A percentile compares a stretch with the other conserved stretches of the same genome.
Evolutionary conservation across 2,113 vertebrate species (phyloP).

Genomic region (Pogonocichla stellata): DNA sequence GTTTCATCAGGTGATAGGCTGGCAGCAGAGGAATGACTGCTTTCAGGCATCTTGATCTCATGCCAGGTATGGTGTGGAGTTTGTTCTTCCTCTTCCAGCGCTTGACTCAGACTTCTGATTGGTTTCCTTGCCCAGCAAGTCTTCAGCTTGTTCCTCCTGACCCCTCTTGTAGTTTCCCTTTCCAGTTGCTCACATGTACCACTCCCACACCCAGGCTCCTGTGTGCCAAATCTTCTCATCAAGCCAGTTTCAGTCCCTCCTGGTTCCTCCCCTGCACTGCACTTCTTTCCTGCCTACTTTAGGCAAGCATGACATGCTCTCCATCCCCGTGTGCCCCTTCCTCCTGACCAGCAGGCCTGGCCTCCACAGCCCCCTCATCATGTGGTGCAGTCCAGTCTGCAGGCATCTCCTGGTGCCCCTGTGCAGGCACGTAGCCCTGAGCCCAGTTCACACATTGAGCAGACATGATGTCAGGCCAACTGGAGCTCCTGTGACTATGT

Average conservation of each 20-base stretch:
- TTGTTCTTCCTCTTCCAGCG: background rate
- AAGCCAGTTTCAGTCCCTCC: constrained; percentile 7
- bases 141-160: constrained; percentile 13
- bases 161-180: constrained; percentile 15
- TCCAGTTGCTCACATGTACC: constrained; percentile 26
- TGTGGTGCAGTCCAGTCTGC: background rate
- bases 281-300: background rate
- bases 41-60: background rate
- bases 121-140: background rate
- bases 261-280: background rate
- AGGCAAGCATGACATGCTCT: accelerated
- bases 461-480: constrained; percentile 46
- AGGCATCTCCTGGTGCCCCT: background rate
- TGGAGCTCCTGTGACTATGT: constrained; percentile 51
- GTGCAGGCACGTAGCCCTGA: background rate
- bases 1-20: background rate
- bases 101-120: background rate
- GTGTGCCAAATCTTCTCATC: background rate
- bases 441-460: background rate
- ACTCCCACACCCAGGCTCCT: constrained; percentile 11
- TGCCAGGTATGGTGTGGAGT: background rate
- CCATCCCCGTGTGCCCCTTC: background rate
- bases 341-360: background rate
- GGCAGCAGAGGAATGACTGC: background rate
- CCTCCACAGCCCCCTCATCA: background rate